phyloP scores from a whole-genome alignment of 2,113 vertebrate species.

The Antidorcas marsupialis region DNA sequence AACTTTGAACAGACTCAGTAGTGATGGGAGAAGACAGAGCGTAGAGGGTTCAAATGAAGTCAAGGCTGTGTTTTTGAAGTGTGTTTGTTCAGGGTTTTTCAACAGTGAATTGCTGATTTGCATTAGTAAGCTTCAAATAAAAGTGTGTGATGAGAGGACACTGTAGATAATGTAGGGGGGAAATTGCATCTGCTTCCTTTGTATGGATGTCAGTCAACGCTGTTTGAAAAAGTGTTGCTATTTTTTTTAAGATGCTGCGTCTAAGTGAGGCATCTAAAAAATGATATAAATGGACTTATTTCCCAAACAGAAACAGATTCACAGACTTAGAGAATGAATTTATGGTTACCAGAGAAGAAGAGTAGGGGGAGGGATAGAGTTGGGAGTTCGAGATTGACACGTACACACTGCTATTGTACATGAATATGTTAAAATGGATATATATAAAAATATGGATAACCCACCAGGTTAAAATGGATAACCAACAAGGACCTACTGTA shows the following conservation, averaged over 20 bases:
- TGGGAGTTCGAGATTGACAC: not conserved
- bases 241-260: constrained; percentile 11
- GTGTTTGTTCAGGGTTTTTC: constrained; percentile 33
- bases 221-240: not conserved
- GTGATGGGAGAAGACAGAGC: constrained; percentile 27
- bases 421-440: not conserved
- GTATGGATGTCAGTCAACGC: not conserved
- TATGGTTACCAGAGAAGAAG: not conserved
- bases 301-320: not conserved
- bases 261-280: not conserved
- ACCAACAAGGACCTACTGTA: not conserved
- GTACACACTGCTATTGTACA: not conserved
- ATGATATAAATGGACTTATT: not conserved
- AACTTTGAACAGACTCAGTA: constrained; percentile 59
- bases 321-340: not conserved
- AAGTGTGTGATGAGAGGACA: constrained; percentile 20
- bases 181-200: constrained; percentile 5
- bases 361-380: not conserved
- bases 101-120: constrained; percentile 65
- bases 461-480: not conserved
- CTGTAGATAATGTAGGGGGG: constrained; percentile 37
- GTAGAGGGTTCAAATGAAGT: constrained; percentile 34
- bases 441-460: not conserved
- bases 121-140: constrained; percentile 61
- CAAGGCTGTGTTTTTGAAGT: constrained; percentile 16